Base-by-base conservation (phyloP, 2,797 vertebrate genomes). In the Poecilia velifera region DNA sequence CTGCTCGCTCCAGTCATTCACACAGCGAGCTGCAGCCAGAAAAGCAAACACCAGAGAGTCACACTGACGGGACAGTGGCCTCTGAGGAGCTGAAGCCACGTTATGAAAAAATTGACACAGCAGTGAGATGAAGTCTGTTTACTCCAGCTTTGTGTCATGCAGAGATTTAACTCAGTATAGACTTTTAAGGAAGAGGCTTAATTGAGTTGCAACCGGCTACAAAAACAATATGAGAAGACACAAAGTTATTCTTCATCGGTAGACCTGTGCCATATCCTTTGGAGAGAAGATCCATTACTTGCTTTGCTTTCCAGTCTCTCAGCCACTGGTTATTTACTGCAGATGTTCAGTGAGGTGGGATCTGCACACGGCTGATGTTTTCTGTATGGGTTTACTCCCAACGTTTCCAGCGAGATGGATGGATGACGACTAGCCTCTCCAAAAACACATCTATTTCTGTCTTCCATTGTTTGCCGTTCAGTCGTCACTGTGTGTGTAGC, bases 401-500 rank as follows among this genome's bases (percentile, higher is more conserved):
- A 91, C 91, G 87, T 90, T 90, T 88, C 87, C 81, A n/a, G 34
- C 36, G 49, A 86, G 90, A 93, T 91, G 88, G 87, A 93, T 91
- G 87, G 64, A 92, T 83, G 82, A 76, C 57, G 88, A 86, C 85
- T 91, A 85, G 87, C 81, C 76, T 6, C 78, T 85, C 82, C 85
- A 89, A 91, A 85, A 92, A 91, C 90, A 93, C 78, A 83, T 91
- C 93, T 95, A 95, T 94, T 94, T 95, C 90, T 88, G 92, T 90
- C 87, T 59, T 77, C 91, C 85, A 93, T 95, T 94, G 93, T 95
- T 93, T 92, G 91, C 86, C 79, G 70, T 81, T 94, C 90, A 91
- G 87, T 92, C 92, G 86, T 89, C 91, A 57, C 84, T 79, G 88
- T 92, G 88, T 83, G 76, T 83, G 85, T 31, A 86, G 77, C 84